phyloP scores from a whole-genome alignment of 2,113 vertebrate species.

The Carollia perspicillata region DNA sequence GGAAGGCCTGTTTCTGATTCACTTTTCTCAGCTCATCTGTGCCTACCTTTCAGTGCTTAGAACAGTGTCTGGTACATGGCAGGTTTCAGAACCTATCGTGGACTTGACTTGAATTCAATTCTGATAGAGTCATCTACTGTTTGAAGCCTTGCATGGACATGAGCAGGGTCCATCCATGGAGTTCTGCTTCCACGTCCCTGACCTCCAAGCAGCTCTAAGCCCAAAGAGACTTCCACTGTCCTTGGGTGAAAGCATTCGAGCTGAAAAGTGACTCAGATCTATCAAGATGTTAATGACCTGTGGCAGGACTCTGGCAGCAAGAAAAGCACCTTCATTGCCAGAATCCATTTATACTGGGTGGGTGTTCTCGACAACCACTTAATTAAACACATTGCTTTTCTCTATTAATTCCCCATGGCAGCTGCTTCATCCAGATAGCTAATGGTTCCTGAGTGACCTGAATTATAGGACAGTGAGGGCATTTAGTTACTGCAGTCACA shows the following conservation, averaged over 20 bases:
- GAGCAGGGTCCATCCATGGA: background rate
- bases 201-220: background rate
- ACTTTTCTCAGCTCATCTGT: background rate
- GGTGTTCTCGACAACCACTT: conserved; percentile 59
- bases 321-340: conserved; percentile 60
- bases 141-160: background rate
- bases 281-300: conserved; percentile 71
- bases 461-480: conserved; percentile 54
- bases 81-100: background rate
- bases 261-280: conserved; percentile 56
- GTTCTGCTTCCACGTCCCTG: background rate
- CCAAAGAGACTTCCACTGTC: background rate
- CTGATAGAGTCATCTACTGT: background rate
- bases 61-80: background rate
- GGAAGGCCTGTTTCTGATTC: background rate
- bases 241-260: conserved; percentile 10
- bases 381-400: conserved; percentile 72
- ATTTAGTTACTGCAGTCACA: conserved; percentile 49
- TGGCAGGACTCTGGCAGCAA: conserved; percentile 57
- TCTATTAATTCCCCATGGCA: conserved; percentile 61
- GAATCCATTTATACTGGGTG: conserved; percentile 59
- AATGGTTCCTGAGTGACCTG: conserved; percentile 66
- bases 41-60: background rate
- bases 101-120: conserved; percentile 1
- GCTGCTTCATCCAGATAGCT: conserved; percentile 47